Base-by-base conservation (phyloP, 2,797 vertebrate species). In the Enteromius anoplus region DNA sequence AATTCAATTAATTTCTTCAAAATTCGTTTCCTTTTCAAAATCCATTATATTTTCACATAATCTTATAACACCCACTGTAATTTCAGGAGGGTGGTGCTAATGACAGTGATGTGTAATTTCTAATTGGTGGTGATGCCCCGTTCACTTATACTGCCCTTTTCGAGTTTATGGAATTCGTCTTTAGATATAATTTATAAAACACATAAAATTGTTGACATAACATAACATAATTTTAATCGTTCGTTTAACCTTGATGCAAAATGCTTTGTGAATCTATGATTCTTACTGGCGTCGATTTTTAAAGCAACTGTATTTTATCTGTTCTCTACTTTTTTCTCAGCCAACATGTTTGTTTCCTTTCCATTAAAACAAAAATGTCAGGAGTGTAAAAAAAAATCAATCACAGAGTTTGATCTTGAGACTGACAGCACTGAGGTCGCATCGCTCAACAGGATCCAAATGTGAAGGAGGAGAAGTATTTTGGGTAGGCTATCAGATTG, bases 361-460 rank as follows among this genome's bases (percentile, higher is more conserved):
- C 77, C 69, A 90, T 92, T 75, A 42, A 82, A 84, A 86, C 47
- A 92, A 91, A 91, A 90, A 90, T 85, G 86, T 91, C 92, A 90
- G 91, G 91, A 92, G 92, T 89, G 10, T 91, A 87, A 84, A 92
- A 93, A 90, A 91, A 78, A 29, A 47, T 84, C 87, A 91, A 89
- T 92, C 89, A 89, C 89, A 21, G 78, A 89, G 90, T 93, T 88
- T 89, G 90, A 89, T 90, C 91, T 93, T 93, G 69, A 94, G 93
- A 94, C 91, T 95, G 94, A 93, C 94, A 93, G 73, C 92, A 89
- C 92, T 92, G 93, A 93, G 93, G 92, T 90, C 91, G 92, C 93
- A 93, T 88, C 88, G 92, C 93, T 92, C 93, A 93, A 93, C 94
- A 93, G 93, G 93, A 93, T 90, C 88, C 88, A 87, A 92, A 93